phyloP scores from a whole-genome alignment of 1,140 invertebrate genomes.

The Drosophila ananassae region DNA sequence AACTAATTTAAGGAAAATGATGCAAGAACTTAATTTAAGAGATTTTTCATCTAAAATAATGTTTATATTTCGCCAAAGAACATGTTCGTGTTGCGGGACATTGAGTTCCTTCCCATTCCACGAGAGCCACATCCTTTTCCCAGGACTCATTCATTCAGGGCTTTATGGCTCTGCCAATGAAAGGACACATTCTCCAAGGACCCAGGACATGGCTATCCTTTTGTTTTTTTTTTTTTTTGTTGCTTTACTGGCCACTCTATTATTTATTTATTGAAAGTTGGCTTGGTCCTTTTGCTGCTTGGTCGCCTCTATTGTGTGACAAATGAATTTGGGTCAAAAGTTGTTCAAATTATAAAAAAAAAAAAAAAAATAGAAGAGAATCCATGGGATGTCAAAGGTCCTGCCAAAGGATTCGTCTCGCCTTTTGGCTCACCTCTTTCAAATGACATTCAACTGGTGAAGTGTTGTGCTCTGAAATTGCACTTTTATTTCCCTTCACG shows the following conservation, averaged over 20 bases:
- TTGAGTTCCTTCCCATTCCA: constrained; percentile 4
- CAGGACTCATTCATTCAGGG: constrained; percentile 25
- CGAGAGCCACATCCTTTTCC: constrained; percentile 1
- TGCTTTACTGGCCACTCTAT: constrained; percentile 43
- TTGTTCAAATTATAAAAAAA: constrained; percentile 72
- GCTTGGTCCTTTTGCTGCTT: constrained; percentile 55
- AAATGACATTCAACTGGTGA: constrained; percentile 73
- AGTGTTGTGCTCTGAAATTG: constrained; percentile 53
- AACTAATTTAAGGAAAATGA: no score
- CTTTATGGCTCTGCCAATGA: constrained; percentile 50
- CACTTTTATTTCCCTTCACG: constrained; percentile 75
- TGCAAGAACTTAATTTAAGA: no score
- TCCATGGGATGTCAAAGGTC: constrained; percentile 47
- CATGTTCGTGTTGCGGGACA: constrained; percentile 9
- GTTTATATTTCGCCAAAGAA: not conserved
- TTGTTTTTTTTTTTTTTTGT: not conserved
- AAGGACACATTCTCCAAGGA: constrained; percentile 22
- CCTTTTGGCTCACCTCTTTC: constrained; percentile 32
- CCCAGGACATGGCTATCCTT: constrained; percentile 12
- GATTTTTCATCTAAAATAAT: no score
- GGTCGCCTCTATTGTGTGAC: constrained; percentile 57
- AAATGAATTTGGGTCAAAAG: constrained; percentile 81
- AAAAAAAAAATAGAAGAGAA: not conserved
- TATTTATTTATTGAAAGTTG: constrained; percentile 71
- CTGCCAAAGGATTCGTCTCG: constrained; percentile 69